A percentile compares a stretch with the other conserved stretches of the same genome.
phyloP scores from a whole-genome alignment of 2,888 invertebrate genomes.

The Ariolimax columbianus region DNA sequence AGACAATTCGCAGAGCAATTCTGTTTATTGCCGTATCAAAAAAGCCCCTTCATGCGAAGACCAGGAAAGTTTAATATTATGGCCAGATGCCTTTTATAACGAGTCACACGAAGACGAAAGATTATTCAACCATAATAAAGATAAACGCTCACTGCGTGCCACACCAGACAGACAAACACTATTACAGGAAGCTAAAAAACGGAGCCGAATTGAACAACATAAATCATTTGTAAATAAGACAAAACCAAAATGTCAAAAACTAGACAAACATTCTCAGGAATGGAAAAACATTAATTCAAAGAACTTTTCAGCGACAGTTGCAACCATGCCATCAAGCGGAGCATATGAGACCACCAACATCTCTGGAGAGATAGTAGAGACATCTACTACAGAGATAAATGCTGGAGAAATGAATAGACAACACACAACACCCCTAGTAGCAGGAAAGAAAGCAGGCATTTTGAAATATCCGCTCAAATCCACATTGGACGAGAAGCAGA shows the following conservation, averaged over 20 bases:
- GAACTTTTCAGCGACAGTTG: neutral
- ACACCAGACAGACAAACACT: neutral
- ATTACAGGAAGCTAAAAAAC: neutral
- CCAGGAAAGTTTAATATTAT: neutral
- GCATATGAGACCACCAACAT: neutral
- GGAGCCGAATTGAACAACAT: neutral
- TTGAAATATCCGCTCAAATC: neutral
- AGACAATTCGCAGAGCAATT: constrained; percentile 4
- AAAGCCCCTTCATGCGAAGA: neutral
- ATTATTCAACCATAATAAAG: neutral
- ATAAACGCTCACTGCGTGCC: neutral
- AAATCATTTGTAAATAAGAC: neutral
- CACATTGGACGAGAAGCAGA: neutral
- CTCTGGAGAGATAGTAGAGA: neutral
- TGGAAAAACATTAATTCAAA: neutral
- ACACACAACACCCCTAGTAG: neutral
- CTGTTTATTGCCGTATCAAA: neutral
- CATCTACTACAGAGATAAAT: neutral
- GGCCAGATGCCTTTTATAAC: neutral
- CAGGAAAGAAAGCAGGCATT: neutral
- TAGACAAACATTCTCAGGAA: neutral
- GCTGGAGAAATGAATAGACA: neutral
- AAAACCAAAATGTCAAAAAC: neutral
- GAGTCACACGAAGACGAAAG: neutral
- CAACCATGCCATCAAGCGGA: neutral